Percentiles rank a stretch among this genome's conserved stretches.
Conservation (phyloP, 2,888 invertebrate species). For the Cosmia pyralina region DNA sequence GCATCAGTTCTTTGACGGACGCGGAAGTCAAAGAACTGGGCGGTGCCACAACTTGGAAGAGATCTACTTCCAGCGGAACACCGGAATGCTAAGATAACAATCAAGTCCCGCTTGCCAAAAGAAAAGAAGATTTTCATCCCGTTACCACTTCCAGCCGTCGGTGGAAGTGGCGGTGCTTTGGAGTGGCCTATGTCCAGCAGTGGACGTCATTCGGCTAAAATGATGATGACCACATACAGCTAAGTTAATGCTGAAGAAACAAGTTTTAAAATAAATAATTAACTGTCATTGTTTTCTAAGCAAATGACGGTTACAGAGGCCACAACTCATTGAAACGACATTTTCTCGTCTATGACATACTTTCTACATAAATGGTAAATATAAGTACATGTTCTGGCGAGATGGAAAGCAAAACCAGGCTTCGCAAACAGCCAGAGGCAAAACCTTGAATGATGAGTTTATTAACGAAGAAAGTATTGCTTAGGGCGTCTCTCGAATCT, state of each 20-base stretch:
- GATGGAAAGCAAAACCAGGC: slow-evolving; percentile 66
- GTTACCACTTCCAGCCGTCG: slow-evolving; percentile 17
- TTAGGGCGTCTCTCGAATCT: slow-evolving; percentile 17
- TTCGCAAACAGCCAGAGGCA: slow-evolving; percentile 43
- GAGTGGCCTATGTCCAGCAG: too few species aligned
- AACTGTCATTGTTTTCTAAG: slow-evolving; percentile 31
- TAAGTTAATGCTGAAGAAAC: not conserved
- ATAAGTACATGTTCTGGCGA: slow-evolving; percentile 54
- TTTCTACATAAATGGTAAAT: slow-evolving; percentile 67
- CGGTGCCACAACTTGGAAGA: not conserved
- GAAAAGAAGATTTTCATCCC: not conserved
- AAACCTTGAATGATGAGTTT: slow-evolving; percentile 32
- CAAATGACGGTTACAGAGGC: slow-evolving; percentile 22
- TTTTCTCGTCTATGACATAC: slow-evolving; percentile 61
- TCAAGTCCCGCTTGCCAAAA: not conserved
- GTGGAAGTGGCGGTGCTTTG: too few species aligned
- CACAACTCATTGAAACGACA: slow-evolving; percentile 32
- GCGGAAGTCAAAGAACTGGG: not conserved
- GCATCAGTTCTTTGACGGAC: too few species aligned
- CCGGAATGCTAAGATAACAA: not conserved
- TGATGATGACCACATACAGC: not conserved
- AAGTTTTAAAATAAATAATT: slow-evolving; percentile 28
- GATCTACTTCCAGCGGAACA: not conserved
- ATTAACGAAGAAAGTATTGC: slow-evolving; percentile 54
- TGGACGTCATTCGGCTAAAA: too few species aligned